Evolutionary conservation across 2,888 invertebrate species (phyloP).

Genomic region (Apantesis nais): DNA sequence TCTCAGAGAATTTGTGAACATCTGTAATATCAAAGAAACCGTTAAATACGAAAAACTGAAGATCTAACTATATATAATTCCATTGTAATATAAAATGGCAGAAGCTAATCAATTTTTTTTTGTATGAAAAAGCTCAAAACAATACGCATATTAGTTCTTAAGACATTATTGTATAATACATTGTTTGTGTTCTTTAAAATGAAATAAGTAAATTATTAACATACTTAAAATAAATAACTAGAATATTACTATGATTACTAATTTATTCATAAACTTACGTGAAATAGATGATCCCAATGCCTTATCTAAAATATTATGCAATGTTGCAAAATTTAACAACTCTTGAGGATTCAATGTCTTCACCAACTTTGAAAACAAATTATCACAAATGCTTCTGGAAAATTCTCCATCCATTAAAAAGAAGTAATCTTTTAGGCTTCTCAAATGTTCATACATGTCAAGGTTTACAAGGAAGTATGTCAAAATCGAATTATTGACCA

Average conservation of each 20-base stretch:
- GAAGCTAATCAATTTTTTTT: no score
- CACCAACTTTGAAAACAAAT: slow-evolving; percentile 88
- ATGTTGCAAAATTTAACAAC: slow-evolving; percentile 88
- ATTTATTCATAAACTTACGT: slow-evolving; percentile 68
- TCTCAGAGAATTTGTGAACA: slow-evolving; percentile 86
- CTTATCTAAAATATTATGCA: slow-evolving; percentile 89
- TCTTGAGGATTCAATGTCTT: slow-evolving; percentile 88
- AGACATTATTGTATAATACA: no score
- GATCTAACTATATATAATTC: no score
- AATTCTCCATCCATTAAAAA: slow-evolving; percentile 93
- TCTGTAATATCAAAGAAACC: slow-evolving; percentile 59
- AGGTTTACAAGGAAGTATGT: slow-evolving; percentile 88
- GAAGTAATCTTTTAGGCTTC: slow-evolving; percentile 91
- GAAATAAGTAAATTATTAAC: no score
- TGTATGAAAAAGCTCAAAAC: no score
- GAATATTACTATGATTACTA: background rate
- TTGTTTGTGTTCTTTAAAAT: no score
- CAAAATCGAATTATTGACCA: slow-evolving; percentile 90
- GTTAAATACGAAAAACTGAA: no score
- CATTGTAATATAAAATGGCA: no score
- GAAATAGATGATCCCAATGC: slow-evolving; percentile 89
- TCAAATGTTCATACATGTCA: slow-evolving; percentile 89
- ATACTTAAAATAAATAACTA: background rate
- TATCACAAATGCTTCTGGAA: slow-evolving; percentile 89
- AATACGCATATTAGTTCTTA: no score